Base-by-base conservation (phyloP, 2,888 invertebrate genomes). In the Hetaerina titia region DNA sequence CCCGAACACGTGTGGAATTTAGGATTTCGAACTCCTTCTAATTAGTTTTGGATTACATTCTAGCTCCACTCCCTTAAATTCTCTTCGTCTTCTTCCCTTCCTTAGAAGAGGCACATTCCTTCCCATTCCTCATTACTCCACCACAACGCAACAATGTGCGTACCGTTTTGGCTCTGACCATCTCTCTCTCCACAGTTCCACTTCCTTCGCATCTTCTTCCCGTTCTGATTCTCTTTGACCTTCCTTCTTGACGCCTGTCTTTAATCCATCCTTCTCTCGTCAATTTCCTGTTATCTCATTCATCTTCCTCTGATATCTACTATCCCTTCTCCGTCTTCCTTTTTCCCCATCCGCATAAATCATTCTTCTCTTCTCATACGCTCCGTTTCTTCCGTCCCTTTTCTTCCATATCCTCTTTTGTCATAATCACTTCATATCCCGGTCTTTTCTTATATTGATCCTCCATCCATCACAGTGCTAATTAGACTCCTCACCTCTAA, bases 1-100 rank as follows among this genome's bases (percentile, higher is more conserved):
- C 81, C 22, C 81, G 4, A 6, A 13, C 13, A 6, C 81, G 81
- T 11, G 81, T 81, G 81, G 81, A 81, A 81, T 81, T 81, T 31
- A 31, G 81, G 13, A 25, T 31, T 31, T 6, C 31, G 11, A 31
- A 81, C 15, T 69, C 69, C 31, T 81, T 25, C 81, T 81, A 81
- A 81, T 81, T 81, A 81, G 81, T 81, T 81, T 81, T 25, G 81
- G 81, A 81, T 81, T 81, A 81, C 81, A 81, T 81, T 81, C 81
- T 13, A n/a, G 8, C n/a, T 69, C 45, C 45, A 45, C 8, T n/a
- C 69, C 4, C 81, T 25, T 11, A 81, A 9, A n/a, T 9, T 2
- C n/a, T n/a, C 69, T 2, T 69, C n/a, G n/a, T 69, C 22, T n/a
- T 69, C n/a, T 69, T 17, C 69, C 69, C 45, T 45, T 45, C 45